Conservation (phyloP, 2,888 invertebrate genomes). For the Beris chalybata region DNA sequence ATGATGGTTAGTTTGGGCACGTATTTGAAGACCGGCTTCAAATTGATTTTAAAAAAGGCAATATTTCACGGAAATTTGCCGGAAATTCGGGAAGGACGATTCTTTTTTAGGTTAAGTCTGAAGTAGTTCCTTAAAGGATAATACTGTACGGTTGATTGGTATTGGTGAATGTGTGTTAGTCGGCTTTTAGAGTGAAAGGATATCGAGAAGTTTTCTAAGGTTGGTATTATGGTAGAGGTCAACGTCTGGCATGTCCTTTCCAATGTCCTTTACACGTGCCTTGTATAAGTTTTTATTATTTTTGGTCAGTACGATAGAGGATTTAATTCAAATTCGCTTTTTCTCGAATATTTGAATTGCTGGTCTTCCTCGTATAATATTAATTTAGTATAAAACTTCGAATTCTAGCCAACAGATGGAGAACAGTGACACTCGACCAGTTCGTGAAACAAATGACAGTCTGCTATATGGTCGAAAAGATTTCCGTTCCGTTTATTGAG, state of each 20-base stretch:
- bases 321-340: too few species aligned
- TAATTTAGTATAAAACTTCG: too few species aligned
- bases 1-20: not conserved
- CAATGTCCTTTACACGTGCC: too few species aligned
- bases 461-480: too few species aligned
- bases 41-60: not conserved
- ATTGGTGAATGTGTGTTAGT: not conserved
- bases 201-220: not conserved
- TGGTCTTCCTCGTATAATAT: too few species aligned
- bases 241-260: conserved; percentile 12
- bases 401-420: too few species aligned
- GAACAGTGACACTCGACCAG: too few species aligned
- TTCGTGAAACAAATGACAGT: too few species aligned
- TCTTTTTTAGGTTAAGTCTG: conserved; percentile 16
- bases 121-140: conserved; percentile 15
- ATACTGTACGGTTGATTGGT: conserved; percentile 19
- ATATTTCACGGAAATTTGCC: not conserved
- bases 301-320: too few species aligned
- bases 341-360: too few species aligned
- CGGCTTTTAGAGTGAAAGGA: not conserved
- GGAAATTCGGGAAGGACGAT: conserved; percentile 9
- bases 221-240: conserved; percentile 15
- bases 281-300: too few species aligned
- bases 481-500: too few species aligned
- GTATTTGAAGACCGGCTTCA: not conserved